phyloP scores from a whole-genome alignment of 2,113 vertebrate genomes.

The Beaufortia kweichowensis region DNA sequence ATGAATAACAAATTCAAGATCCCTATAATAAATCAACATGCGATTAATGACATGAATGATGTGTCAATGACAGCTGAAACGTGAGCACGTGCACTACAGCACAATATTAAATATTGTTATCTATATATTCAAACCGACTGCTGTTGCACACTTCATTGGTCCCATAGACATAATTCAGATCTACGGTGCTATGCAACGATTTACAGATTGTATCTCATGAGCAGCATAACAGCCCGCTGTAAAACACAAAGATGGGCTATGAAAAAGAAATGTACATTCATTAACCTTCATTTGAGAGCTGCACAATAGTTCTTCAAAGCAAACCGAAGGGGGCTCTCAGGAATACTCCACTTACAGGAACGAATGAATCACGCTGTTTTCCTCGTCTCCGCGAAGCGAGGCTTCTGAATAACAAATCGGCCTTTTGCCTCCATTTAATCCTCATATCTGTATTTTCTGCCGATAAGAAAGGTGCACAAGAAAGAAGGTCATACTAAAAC shows the following conservation, averaged over 20 bases:
- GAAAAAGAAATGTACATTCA: constrained; percentile 17
- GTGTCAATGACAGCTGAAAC: not conserved
- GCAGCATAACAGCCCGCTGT: not conserved
- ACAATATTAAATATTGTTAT: not conserved
- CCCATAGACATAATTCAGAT: not conserved
- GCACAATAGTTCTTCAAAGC: not conserved
- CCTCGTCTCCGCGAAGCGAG: not conserved
- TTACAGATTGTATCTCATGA: not conserved
- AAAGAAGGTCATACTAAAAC: constrained; percentile 18
- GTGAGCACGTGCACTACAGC: not conserved
- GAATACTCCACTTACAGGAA: constrained; percentile 27
- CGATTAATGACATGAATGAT: not conserved
- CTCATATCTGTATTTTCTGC: constrained; percentile 39
- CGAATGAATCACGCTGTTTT: constrained; percentile 11
- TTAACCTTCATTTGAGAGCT: constrained; percentile 23
- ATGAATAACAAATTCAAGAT: constrained; percentile 1
- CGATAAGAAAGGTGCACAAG: constrained; percentile 34
- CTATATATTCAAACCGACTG: not conserved
- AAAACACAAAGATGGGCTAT: not conserved
- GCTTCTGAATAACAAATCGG: constrained; percentile 28
- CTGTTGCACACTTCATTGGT: not conserved
- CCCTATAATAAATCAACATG: not conserved
- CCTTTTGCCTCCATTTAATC: constrained; percentile 30
- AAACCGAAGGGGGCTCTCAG: constrained; percentile 15
- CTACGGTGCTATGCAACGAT: not conserved